Evolutionary conservation across 2,113 vertebrate species (phyloP), one percentile per base, ranked within the genome.

Genomic region (Urocynchramus pylzowi): DNA sequence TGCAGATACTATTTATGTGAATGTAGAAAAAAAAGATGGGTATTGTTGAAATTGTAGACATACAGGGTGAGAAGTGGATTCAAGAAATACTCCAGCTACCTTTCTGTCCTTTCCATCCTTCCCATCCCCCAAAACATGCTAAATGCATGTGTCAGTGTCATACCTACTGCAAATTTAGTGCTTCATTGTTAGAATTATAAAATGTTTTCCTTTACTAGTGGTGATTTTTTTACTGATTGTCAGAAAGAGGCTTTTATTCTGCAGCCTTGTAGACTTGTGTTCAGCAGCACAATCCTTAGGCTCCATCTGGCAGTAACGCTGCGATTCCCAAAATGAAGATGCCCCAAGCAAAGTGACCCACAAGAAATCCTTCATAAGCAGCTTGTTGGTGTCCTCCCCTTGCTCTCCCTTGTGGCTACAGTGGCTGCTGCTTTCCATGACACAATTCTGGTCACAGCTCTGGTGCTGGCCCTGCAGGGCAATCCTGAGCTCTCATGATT

Each of bases 401-500:
- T 4, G 1, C 35, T 83, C 21, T 74, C 9, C 30, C 7, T 22
- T 67, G 26, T 24, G 23, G 7, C 45, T 52, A 35, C 60, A n/a
- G 41, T 4, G 16, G 37, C 79, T 75, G 71, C 52, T 83, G 44
- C 31, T 82, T 83, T 59, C 35, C 39, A 11, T n/a, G 53, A 21
- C 26, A 30, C 24, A 12, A 6, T 31, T 47, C 70, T 50, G 22
- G 39, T 53, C 26, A 50, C 4, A 3, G 61, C 44, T 28, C 16
- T 53, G 35, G 33, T 50, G 23, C 22, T 41, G n/a, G 47, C 13
- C 52, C 41, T 42, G 41, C n/a, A 56, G 61, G 64, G 28, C 45
- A 60, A 11, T 20, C 47, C 39, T 76, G 47, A 21, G 10, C 30
- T 74, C 57, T 31, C 1, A 6, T 1, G 0, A 26, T 28, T 70